These are phyloP conservation scores for Bombyx huttoni DNA, from an alignment of 2,888 invertebrate species.

Conservation along the genomic window DNA sequence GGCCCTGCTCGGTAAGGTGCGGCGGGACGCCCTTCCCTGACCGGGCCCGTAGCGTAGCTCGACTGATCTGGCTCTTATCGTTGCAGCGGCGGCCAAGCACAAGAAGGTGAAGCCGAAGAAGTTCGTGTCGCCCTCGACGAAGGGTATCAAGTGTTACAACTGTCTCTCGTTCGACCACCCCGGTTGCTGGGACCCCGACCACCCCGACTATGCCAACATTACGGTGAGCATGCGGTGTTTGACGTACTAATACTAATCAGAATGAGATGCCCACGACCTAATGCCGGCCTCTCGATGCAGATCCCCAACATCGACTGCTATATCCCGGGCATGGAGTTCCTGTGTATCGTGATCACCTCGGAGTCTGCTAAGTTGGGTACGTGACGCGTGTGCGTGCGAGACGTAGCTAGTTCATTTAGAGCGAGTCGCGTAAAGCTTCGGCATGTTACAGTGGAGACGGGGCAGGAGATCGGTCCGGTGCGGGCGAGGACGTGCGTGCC, in stretches of 20 bases:
- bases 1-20: conserved; percentile 33
- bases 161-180: conserved; percentile 63
- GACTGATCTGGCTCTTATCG: background rate
- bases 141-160: conserved; percentile 63
- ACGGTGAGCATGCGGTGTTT: conserved; percentile 28
- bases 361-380: conserved; percentile 60
- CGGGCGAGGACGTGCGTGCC: conserved; percentile 62
- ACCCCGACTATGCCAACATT: conserved; percentile 57
- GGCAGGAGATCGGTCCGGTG: conserved; percentile 60
- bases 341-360: conserved; percentile 59
- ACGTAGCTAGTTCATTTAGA: no score
- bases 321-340: conserved; percentile 62
- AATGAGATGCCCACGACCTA: background rate
- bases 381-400: conserved; percentile 5
- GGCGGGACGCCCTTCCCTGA: background rate
- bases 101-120: conserved; percentile 57
- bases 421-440: no score
- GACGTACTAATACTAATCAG: background rate
- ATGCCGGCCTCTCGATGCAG: conserved; percentile 18
- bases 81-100: conserved; percentile 46
- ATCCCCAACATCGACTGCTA: conserved; percentile 64
- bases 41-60: background rate
- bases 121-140: conserved; percentile 44
- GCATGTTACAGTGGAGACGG: conserved; percentile 47
- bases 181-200: conserved; percentile 66